Conservation (phyloP, 2,113 vertebrate species). For the Lontra canadensis region DNA sequence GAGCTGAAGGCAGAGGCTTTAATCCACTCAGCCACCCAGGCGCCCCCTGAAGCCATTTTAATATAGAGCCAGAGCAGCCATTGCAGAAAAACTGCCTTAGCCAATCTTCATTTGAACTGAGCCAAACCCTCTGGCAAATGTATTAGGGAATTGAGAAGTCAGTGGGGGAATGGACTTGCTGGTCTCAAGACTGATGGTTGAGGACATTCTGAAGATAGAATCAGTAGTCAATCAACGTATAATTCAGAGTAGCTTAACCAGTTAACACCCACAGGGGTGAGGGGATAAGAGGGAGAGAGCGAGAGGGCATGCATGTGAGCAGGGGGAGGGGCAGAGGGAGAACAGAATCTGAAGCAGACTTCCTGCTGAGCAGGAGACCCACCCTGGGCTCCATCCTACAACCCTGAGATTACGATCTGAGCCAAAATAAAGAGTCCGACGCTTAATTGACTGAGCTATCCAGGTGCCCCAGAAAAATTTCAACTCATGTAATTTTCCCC, state of each 20-base stretch:
- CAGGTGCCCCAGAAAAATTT: not conserved
- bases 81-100: not conserved
- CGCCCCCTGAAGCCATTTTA: not conserved
- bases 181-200: not conserved
- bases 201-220: not conserved
- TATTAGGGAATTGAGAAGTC: not conserved
- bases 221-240: not conserved
- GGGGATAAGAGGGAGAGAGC: not conserved
- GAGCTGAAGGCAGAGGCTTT: too few species aligned
- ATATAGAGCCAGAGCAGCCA: not conserved
- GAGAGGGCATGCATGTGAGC: not conserved
- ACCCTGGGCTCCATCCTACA: not conserved
- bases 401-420: not conserved
- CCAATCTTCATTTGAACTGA: not conserved
- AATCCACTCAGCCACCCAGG: too few species aligned
- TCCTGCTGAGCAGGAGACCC: too few species aligned
- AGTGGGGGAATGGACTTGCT: not conserved
- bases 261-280: not conserved
- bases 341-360: not conserved
- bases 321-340: not conserved
- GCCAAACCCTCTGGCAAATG: not conserved
- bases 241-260: not conserved
- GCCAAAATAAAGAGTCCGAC: not conserved
- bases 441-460: not conserved
- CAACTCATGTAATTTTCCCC: not conserved